phyloP scores from a whole-genome alignment of 2,888 invertebrate genomes.

The Drymonia ruficornis region DNA sequence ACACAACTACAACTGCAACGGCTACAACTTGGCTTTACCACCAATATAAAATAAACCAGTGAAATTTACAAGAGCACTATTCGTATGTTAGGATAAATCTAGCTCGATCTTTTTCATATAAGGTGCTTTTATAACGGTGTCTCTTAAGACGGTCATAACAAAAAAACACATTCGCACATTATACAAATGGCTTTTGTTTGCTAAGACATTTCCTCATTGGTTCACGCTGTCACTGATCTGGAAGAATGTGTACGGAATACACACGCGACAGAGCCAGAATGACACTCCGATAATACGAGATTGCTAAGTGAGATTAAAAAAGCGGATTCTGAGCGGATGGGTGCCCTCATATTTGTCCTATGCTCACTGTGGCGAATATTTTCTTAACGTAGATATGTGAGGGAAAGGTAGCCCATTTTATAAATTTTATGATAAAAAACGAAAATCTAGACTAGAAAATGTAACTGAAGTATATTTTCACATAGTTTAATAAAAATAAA shows the following conservation, averaged over 20 bases:
- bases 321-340: slow-evolving; percentile 26
- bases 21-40: too few species aligned
- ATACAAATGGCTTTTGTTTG: slow-evolving; percentile 8
- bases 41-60: too few species aligned
- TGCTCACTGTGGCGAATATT: slow-evolving; percentile 26
- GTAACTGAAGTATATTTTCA: too few species aligned
- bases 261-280: slow-evolving; percentile 21
- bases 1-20: too few species aligned
- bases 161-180: not conserved
- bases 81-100: too few species aligned
- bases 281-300: slow-evolving; percentile 32
- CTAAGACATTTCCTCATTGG: slow-evolving; percentile 15
- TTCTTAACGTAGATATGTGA: slow-evolving; percentile 17
- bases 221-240: slow-evolving; percentile 34
- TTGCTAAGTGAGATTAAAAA: slow-evolving; percentile 52
- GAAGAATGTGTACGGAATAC: slow-evolving; percentile 35
- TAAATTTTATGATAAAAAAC: too few species aligned
- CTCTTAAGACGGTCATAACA: not conserved
- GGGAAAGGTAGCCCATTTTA: too few species aligned
- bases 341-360: slow-evolving; percentile 35
- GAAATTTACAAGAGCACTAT: too few species aligned
- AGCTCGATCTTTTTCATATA: too few species aligned
- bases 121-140: not conserved
- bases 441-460: too few species aligned
- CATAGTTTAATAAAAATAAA: too few species aligned